These are phyloP conservation scores for Chloroclystis v-ata DNA, from an alignment of 2,888 invertebrate genomes.

Conservation along the genomic window DNA sequence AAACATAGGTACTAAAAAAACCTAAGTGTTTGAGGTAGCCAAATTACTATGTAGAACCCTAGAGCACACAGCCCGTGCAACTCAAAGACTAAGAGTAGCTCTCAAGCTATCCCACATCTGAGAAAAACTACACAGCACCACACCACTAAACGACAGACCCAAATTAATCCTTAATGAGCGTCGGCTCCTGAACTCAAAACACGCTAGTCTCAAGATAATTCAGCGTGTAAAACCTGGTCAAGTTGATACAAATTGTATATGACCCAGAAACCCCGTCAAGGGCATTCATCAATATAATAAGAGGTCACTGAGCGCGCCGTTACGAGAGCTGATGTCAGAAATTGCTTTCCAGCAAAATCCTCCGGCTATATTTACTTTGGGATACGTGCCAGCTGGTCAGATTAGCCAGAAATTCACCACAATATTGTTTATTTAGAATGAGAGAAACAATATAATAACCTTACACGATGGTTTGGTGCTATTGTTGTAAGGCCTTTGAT, in stretches of 20 bases:
- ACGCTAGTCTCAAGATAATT: slow-evolving; percentile 30
- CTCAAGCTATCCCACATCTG: slow-evolving; percentile 50
- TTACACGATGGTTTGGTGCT: background rate
- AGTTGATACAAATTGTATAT: slow-evolving; percentile 22
- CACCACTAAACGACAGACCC: slow-evolving; percentile 42
- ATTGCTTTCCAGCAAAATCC: slow-evolving; percentile 58
- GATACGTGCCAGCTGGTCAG: slow-evolving; percentile 63
- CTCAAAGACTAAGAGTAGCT: slow-evolving; percentile 35
- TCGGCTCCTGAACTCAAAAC: slow-evolving; percentile 24
- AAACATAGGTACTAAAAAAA: background rate
- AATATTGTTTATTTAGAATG: slow-evolving; percentile 29
- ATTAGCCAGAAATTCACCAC: slow-evolving; percentile 36
- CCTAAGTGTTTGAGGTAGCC: slow-evolving; percentile 2
- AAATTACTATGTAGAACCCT: slow-evolving; percentile 12
- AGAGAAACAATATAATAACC: background rate
- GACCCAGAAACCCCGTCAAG: slow-evolving; percentile 31
- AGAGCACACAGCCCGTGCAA: slow-evolving; percentile 6
- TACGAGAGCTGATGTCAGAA: slow-evolving; percentile 51
- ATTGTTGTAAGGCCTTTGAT: background rate
- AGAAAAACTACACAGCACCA: slow-evolving; percentile 24
- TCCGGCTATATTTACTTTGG: slow-evolving; percentile 64
- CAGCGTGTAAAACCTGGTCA: slow-evolving; percentile 16
- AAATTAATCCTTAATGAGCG: slow-evolving; percentile 54
- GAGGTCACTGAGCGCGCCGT: slow-evolving; percentile 34
- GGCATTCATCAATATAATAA: slow-evolving; percentile 24